Evolutionary conservation across 2,888 invertebrate genomes (phyloP).

Genomic region (Monoplex corrugatus): DNA sequence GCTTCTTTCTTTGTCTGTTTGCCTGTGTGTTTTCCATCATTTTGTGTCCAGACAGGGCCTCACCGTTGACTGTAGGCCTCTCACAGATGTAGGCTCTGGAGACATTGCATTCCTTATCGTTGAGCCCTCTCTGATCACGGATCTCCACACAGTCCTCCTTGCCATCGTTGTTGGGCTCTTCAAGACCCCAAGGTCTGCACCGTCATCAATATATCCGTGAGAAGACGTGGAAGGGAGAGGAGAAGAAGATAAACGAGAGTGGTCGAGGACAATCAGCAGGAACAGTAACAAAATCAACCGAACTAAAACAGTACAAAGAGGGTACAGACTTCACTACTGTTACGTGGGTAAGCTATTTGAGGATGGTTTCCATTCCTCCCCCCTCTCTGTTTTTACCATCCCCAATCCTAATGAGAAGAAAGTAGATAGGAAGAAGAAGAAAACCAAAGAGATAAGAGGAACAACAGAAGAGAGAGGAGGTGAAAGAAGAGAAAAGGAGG

Average conservation of each 20-base stretch:
- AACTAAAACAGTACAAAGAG: neutral
- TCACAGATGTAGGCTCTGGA: conserved; percentile 66
- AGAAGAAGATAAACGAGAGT: neutral
- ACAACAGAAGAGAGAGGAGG: neutral
- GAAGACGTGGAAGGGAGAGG: neutral
- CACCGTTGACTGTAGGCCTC: conserved; percentile 60
- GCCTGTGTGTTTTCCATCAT: no score
- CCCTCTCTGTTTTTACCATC: no score
- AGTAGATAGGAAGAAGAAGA: neutral
- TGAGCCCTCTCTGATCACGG: conserved; percentile 58
- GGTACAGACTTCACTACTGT: no score
- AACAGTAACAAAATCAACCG: neutral
- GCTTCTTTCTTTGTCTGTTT: neutral
- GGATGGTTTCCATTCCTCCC: no score
- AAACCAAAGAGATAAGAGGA: neutral
- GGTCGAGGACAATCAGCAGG: neutral
- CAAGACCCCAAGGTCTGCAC: conserved; percentile 62
- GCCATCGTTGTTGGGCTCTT: conserved; percentile 61
- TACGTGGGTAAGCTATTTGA: no score
- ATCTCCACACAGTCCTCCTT: conserved; percentile 63
- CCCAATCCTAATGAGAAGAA: neutral
- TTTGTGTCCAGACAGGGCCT: conserved; percentile 38
- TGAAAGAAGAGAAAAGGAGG: no score
- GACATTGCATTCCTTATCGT: conserved; percentile 58
- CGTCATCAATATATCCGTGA: neutral